These are phyloP conservation scores for Poeciliopsis turrubarensis DNA, from an alignment of 2,113 vertebrate genomes.

Conservation along the genomic window DNA sequence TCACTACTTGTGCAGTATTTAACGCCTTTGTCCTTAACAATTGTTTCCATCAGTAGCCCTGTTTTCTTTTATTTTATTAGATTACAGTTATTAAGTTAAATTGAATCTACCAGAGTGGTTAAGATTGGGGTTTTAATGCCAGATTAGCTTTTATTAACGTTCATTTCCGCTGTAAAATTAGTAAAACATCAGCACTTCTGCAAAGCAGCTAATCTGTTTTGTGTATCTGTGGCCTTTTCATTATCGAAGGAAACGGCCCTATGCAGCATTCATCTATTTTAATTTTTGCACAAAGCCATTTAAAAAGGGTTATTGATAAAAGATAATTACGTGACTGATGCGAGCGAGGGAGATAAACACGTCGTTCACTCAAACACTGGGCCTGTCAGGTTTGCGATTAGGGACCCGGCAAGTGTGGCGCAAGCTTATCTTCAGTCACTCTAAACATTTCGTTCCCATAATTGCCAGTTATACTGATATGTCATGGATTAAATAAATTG, in stretches of 20 bases:
- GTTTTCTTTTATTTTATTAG: neutral
- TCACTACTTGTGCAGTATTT: conserved; percentile 26
- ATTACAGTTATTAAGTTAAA: conserved; percentile 11
- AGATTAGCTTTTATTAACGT: conserved; percentile 17
- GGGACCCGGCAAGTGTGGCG: conserved; percentile 23
- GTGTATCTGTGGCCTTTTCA: conserved; percentile 20
- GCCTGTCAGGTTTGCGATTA: conserved; percentile 50
- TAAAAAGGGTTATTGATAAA: conserved; percentile 33
- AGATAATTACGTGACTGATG: conserved; percentile 50
- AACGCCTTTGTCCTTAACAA: conserved; percentile 18
- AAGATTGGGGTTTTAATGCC: conserved; percentile 15
- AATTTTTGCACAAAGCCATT: conserved; percentile 23
- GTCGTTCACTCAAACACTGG: conserved; percentile 47
- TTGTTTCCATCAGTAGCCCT: conserved; percentile 1
- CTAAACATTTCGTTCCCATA: conserved; percentile 42
- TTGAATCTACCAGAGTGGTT: neutral
- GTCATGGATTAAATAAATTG: conserved; percentile 44
- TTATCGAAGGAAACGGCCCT: conserved; percentile 16
- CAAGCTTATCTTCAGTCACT: conserved; percentile 34
- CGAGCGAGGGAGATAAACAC: conserved; percentile 36
- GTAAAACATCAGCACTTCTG: conserved; percentile 20
- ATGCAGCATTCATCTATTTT: conserved; percentile 14
- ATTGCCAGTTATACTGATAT: conserved; percentile 44
- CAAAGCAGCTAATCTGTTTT: conserved; percentile 20
- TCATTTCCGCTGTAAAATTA: conserved; percentile 22